These are phyloP conservation scores for Rhinoraja longicauda DNA, from an alignment of 2,797 vertebrate species.

Conservation along the genomic window DNA sequence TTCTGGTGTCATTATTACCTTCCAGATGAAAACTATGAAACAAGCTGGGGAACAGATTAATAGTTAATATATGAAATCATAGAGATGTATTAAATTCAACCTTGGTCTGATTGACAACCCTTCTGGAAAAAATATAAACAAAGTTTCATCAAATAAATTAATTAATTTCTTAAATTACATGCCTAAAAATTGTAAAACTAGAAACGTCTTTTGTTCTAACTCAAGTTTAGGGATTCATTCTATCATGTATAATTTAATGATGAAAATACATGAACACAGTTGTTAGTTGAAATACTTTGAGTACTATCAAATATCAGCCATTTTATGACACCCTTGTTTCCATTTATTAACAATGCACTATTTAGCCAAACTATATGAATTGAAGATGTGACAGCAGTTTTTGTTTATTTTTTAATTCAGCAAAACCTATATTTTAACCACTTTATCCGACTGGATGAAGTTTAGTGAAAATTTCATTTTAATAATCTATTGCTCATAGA, in stretches of 20 bases:
- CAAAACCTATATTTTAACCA: constrained; percentile 10
- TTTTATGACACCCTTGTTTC: not conserved
- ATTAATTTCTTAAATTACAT: not conserved
- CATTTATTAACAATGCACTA: not conserved
- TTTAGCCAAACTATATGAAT: not conserved
- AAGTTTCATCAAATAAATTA: not conserved
- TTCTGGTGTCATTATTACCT: not conserved
- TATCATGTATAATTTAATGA: not conserved
- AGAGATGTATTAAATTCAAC: not conserved
- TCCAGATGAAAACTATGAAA: not conserved
- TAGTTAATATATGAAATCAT: not conserved
- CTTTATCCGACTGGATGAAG: not conserved
- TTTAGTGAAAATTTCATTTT: constrained; percentile 2
- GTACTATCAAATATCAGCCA: not conserved
- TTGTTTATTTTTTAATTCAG: not conserved
- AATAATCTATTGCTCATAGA: constrained; percentile 1
- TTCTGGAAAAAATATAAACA: not conserved
- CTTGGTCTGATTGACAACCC: not conserved
- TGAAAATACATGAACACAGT: not conserved
- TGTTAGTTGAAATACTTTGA: not conserved
- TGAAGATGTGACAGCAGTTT: not conserved
- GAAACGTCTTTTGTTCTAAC: not conserved
- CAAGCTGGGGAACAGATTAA: not conserved
- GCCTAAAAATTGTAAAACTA: not conserved
- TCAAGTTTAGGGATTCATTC: not conserved